Percentiles rank a stretch among this genome's conserved stretches.
Conservation (phyloP, 1,140 invertebrate genomes). For the Drosophila bocqueti region DNA sequence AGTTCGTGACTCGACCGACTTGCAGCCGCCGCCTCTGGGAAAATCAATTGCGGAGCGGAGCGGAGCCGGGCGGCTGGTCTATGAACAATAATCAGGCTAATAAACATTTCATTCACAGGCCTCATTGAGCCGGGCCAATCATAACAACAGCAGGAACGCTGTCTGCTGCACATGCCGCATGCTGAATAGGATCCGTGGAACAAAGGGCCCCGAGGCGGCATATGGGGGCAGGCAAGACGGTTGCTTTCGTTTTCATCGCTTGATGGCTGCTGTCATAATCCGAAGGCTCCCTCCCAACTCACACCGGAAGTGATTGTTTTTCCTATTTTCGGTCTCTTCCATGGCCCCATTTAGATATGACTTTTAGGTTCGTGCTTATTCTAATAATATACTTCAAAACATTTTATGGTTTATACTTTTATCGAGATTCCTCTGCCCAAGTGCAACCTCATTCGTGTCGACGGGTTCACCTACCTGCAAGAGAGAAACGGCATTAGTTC, state of each 20-base stretch:
- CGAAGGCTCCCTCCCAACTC: slow-evolving; percentile 13
- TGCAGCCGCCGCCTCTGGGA: slow-evolving; percentile 23
- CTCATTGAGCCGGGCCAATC: slow-evolving; percentile 52
- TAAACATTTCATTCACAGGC: slow-evolving; percentile 73
- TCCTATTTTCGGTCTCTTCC: slow-evolving; percentile 5
- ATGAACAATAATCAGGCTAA: slow-evolving; percentile 64
- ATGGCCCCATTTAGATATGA: slow-evolving; percentile 4
- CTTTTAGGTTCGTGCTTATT: slow-evolving; percentile 1
- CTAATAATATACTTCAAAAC: background rate
- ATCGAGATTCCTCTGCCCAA: background rate
- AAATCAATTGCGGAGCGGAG: slow-evolving; percentile 30
- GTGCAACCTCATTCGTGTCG: background rate
- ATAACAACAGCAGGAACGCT: slow-evolving; percentile 38
- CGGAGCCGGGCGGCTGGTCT: slow-evolving; percentile 34
- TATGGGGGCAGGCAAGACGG: slow-evolving; percentile 33
- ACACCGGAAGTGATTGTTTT: slow-evolving; percentile 68
- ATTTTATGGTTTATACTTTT: slow-evolving; percentile 3
- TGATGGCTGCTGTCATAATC: slow-evolving; percentile 64
- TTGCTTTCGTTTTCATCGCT: slow-evolving; percentile 49
- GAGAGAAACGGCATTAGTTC: slow-evolving; percentile 12
- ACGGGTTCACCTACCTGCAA: slow-evolving; percentile 39
- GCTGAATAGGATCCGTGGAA: slow-evolving; percentile 34
- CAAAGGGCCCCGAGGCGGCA: slow-evolving; percentile 28
- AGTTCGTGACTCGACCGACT: slow-evolving; percentile 74
- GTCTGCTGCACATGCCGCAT: slow-evolving; percentile 54